Percentiles rank a stretch among this genome's conserved stretches.
These are phyloP conservation scores for Rhadinocentrus ornatus DNA, from an alignment of 2,797 vertebrate species.

Conservation along the genomic window DNA sequence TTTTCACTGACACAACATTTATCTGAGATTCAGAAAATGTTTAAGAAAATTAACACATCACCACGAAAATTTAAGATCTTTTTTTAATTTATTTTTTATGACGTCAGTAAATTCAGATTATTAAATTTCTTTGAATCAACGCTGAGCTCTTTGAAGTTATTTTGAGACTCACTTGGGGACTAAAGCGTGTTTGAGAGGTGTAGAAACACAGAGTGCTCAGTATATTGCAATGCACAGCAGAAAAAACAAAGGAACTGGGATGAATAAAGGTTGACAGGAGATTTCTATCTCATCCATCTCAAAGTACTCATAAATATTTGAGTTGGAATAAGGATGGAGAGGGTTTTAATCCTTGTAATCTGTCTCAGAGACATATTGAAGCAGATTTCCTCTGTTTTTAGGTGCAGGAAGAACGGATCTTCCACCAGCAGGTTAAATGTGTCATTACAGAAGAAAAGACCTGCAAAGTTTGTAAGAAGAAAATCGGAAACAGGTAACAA, in stretches of 20 bases:
- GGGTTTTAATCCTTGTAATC: neutral
- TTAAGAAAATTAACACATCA: neutral
- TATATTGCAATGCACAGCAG: neutral
- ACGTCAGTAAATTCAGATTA: neutral
- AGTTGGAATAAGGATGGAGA: neutral
- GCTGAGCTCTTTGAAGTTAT: neutral
- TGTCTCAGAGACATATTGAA: neutral
- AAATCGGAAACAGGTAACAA: slow-evolving; percentile 96
- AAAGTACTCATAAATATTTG: neutral
- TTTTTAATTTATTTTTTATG: neutral
- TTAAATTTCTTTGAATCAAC: neutral
- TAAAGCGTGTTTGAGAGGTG: neutral
- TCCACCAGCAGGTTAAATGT: slow-evolving; percentile 97
- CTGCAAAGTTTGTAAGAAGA: slow-evolving; percentile 98
- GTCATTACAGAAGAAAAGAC: slow-evolving; percentile 98
- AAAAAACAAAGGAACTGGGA: neutral
- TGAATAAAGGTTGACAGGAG: neutral
- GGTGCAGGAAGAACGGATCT: slow-evolving; percentile 97
- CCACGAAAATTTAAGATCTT: neutral
- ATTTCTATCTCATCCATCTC: neutral
- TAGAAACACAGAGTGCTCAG: neutral
- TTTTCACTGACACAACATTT: neutral
- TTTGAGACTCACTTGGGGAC: neutral
- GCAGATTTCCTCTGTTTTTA: slow-evolving; percentile 50
- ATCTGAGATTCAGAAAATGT: no score